Evolutionary conservation across 2,113 vertebrate species (phyloP).

Genomic region (Numida meleagris): DNA sequence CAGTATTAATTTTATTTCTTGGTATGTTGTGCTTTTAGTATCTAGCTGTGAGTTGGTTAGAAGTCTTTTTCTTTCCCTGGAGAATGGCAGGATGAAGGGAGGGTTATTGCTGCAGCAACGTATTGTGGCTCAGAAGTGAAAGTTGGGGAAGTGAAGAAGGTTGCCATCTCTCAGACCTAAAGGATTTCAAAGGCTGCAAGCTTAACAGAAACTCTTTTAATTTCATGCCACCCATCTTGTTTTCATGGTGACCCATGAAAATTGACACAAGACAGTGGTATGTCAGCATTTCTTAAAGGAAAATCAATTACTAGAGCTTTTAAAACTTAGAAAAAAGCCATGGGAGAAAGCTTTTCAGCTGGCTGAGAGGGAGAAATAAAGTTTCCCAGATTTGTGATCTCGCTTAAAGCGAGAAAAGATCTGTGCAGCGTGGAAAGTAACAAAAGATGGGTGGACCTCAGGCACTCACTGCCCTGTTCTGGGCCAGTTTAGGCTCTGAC

Average conservation of each 20-base stretch:
- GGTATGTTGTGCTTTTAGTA: background rate
- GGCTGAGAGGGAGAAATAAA: background rate
- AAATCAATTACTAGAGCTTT: constrained; percentile 30
- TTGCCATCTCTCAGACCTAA: constrained; percentile 60
- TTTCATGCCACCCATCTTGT: constrained; percentile 64
- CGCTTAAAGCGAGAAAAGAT: background rate
- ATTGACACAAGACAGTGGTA: constrained; percentile 24
- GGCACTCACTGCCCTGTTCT: background rate
- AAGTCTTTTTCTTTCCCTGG: background rate
- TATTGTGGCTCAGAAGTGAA: constrained; percentile 64
- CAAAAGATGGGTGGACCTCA: background rate
- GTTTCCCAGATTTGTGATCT: background rate
- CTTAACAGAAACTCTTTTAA: constrained; percentile 76
- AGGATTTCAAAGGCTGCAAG: constrained; percentile 75
- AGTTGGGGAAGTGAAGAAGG: constrained; percentile 63
- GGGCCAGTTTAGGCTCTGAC: background rate
- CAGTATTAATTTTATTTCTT: constrained; percentile 20
- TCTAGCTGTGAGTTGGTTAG: background rate
- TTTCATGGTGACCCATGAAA: constrained; percentile 71
- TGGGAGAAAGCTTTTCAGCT: constrained; percentile 30
- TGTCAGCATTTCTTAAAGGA: constrained; percentile 12
- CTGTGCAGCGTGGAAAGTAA: background rate
- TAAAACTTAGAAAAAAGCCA: constrained; percentile 20
- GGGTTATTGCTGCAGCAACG: constrained; percentile 47
- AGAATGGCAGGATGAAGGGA: constrained; percentile 64